Evolutionary conservation across 2,888 invertebrate genomes (phyloP).

Genomic region (Apamea monoglypha): DNA sequence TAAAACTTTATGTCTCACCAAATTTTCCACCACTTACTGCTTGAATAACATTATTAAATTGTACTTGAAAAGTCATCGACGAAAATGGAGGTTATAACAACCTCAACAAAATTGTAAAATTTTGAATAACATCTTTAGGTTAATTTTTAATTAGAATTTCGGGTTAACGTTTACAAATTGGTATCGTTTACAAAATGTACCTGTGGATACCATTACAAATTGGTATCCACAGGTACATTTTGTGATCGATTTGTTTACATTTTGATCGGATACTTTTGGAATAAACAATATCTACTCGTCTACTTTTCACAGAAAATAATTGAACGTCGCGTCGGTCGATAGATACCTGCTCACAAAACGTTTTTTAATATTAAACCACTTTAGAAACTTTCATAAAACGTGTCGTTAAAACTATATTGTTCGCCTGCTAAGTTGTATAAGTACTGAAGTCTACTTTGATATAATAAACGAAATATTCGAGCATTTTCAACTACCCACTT

Average conservation of each 20-base stretch:
- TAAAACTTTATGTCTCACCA: neutral
- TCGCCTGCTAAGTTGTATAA: slow-evolving; percentile 35
- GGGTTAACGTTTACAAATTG: no score
- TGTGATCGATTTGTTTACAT: neutral
- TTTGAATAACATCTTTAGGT: no score
- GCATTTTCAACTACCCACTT: slow-evolving; percentile 16
- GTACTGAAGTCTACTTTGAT: slow-evolving; percentile 13
- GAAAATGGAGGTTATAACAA: neutral
- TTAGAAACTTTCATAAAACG: slow-evolving; percentile 29
- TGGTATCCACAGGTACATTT: neutral
- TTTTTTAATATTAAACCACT: slow-evolving; percentile 21
- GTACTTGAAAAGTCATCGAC: no score
- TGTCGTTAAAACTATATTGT: slow-evolving; percentile 38
- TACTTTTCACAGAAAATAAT: slow-evolving; percentile 6
- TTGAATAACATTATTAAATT: no score
- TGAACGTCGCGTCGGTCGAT: neutral
- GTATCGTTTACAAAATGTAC: no score
- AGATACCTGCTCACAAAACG: neutral
- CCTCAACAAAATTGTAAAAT: no score
- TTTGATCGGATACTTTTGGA: neutral
- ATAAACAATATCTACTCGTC: neutral
- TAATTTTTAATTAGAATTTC: no score
- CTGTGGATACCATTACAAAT: no score
- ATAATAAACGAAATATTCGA: slow-evolving; percentile 10
- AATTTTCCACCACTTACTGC: neutral